A percentile compares a stretch with the other conserved stretches of the same genome.
These are phyloP conservation scores for Paramisgurnus dabryanus DNA, from an alignment of 2,113 vertebrate genomes.

Conservation along the genomic window DNA sequence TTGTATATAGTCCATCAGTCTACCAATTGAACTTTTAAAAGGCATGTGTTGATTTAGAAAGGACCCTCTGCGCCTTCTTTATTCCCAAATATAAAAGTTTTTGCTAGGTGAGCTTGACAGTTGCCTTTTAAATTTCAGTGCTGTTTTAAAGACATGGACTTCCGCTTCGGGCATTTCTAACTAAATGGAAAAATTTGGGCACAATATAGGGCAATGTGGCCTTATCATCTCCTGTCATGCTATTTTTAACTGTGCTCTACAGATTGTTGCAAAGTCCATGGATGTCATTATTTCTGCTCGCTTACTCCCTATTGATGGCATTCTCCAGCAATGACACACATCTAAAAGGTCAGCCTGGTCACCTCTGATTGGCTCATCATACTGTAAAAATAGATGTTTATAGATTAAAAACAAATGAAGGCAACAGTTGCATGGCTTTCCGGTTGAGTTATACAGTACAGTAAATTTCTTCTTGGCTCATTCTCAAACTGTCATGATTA, in stretches of 20 bases:
- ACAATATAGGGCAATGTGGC: slow-evolving; percentile 33
- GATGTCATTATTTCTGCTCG: slow-evolving; percentile 60
- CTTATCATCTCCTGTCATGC: slow-evolving; percentile 55
- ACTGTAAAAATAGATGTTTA: no score
- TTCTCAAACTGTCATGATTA: no score
- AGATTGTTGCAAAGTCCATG: slow-evolving; percentile 47
- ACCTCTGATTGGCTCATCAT: background rate
- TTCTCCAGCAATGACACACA: slow-evolving; percentile 61
- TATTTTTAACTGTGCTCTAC: slow-evolving; percentile 56
- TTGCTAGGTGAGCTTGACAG: no score
- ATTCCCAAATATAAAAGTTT: no score
- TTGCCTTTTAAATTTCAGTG: background rate
- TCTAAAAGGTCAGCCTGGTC: slow-evolving; percentile 35
- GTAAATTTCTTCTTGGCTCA: no score
- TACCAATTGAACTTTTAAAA: background rate
- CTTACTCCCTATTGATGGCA: slow-evolving; percentile 53
- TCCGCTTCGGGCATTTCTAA: background rate
- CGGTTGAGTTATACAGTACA: no score
- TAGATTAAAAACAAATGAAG: no score
- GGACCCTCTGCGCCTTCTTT: no score
- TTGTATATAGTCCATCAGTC: background rate
- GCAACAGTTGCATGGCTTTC: no score
- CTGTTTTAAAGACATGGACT: background rate
- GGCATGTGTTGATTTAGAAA: background rate
- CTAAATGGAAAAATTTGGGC: background rate